A percentile compares a stretch with the other conserved stretches of the same genome.
phyloP scores from a whole-genome alignment of 2,113 vertebrate species.

The Dipodomys spectabilis region DNA sequence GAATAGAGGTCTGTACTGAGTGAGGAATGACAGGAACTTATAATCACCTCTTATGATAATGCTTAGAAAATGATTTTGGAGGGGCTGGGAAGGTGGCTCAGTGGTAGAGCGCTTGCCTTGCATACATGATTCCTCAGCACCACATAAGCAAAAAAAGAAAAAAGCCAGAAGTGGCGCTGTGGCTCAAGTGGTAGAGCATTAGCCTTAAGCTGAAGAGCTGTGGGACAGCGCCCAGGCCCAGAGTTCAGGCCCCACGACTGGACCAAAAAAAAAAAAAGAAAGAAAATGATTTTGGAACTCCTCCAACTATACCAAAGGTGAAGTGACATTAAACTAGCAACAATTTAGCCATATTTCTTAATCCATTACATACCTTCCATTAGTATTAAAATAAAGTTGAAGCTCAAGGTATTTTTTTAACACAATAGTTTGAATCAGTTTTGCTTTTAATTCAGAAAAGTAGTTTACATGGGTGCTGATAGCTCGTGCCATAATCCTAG shows the following conservation, averaged over 20 bases:
- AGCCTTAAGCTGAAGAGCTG: too few relatives aligned
- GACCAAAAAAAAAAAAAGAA: too few relatives aligned
- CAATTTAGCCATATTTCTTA: constrained; percentile 53
- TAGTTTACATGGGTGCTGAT: not conserved
- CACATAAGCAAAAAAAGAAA: too few relatives aligned
- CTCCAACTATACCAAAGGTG: constrained; percentile 44
- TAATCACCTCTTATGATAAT: constrained; percentile 56
- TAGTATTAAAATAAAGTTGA: constrained; percentile 57
- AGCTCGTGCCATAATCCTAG: too few relatives aligned
- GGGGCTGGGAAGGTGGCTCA: too few relatives aligned
- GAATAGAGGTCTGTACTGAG: not conserved
- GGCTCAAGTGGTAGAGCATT: too few relatives aligned
- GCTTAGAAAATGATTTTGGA: constrained; percentile 31
- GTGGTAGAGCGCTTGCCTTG: too few relatives aligned
- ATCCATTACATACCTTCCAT: not conserved
- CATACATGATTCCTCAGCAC: too few relatives aligned
- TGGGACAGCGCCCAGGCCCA: too few relatives aligned
- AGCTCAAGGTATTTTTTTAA: constrained; percentile 24
- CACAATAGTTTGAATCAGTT: constrained; percentile 41
- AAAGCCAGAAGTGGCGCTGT: too few relatives aligned
- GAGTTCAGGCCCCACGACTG: too few relatives aligned
- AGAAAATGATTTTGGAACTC: not conserved
- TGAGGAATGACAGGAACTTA: constrained; percentile 44
- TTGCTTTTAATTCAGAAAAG: constrained; percentile 55
- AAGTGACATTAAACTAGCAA: constrained; percentile 55